phyloP scores from a whole-genome alignment of 1,140 invertebrate species.

The Anoplophora glabripennis region DNA sequence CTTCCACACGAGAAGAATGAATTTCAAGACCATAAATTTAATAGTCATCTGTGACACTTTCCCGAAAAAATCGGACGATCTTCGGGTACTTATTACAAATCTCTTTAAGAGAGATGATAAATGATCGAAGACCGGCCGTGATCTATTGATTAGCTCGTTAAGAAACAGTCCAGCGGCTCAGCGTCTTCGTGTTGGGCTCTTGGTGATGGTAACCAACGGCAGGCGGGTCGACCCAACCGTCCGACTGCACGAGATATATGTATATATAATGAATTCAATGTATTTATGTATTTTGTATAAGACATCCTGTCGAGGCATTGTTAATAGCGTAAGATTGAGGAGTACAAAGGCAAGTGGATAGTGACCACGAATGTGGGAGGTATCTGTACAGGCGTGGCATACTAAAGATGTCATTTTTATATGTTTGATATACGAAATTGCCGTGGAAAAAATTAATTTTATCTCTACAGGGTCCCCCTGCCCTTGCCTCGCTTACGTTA shows the following conservation, averaged over 20 bases:
- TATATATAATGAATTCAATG: constrained; percentile 49
- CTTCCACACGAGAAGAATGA: constrained; percentile 14
- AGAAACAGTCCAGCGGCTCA: constrained; percentile 38
- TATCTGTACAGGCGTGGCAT: constrained; percentile 38
- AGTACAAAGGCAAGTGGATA: constrained; percentile 42
- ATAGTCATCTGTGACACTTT: constrained; percentile 40
- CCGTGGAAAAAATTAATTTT: constrained; percentile 33
- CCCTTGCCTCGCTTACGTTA: constrained; percentile 24
- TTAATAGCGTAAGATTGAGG: constrained; percentile 47
- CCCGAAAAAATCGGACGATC: constrained; percentile 38
- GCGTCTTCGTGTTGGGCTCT: constrained; percentile 6
- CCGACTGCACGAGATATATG: constrained; percentile 42
- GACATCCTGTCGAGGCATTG: constrained; percentile 47
- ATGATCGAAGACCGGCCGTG: constrained; percentile 46
- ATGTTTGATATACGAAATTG: constrained; percentile 35
- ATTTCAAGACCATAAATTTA: constrained; percentile 26
- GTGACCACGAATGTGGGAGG: constrained; percentile 43
- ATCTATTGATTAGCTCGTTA: constrained; percentile 50
- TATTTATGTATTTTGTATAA: constrained; percentile 50
- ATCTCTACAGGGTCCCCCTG: constrained; percentile 19
- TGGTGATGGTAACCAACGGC: constrained; percentile 2
- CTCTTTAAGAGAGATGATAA: constrained; percentile 46
- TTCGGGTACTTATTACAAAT: constrained; percentile 46
- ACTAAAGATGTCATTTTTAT: constrained; percentile 36
- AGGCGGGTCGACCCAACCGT: constrained; percentile 13